A percentile compares a stretch with the other conserved stretches of the same genome.
Evolutionary conservation across 2,888 invertebrate species (phyloP).

Genomic region (Stenolophus ochropezus): DNA sequence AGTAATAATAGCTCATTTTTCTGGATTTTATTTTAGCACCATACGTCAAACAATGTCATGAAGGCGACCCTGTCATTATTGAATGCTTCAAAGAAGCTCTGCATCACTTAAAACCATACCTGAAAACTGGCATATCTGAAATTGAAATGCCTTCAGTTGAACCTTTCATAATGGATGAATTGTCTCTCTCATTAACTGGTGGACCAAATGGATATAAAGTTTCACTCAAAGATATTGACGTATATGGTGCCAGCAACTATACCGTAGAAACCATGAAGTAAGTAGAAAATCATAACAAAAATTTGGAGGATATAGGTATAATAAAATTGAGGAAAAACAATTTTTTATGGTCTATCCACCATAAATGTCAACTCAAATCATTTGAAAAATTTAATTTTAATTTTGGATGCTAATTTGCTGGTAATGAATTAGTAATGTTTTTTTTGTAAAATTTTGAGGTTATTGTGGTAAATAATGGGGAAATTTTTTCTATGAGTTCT

Average conservation of each 20-base stretch:
- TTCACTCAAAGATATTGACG: constrained; percentile 76
- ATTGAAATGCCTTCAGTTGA: constrained; percentile 81
- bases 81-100: constrained; percentile 77
- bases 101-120: constrained; percentile 77
- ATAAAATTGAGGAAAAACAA: not conserved
- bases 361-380: too few relatives aligned
- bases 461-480: too few relatives aligned
- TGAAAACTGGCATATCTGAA: constrained; percentile 79
- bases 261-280: constrained; percentile 77
- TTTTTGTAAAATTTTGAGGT: too few relatives aligned
- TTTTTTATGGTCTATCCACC: too few relatives aligned
- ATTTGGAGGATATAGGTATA: not conserved
- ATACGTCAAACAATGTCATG: constrained; percentile 81
- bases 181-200: constrained; percentile 76
- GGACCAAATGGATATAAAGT: constrained; percentile 78
- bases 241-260: constrained; percentile 80
- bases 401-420: too few relatives aligned
- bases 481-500: not conserved
- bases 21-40: constrained; percentile 73
- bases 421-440: too few relatives aligned
- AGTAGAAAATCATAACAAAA: constrained; percentile 63
- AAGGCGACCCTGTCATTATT: constrained; percentile 77
- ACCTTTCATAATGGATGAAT: constrained; percentile 79
- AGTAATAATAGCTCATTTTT: not conserved
- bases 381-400: too few relatives aligned